These are phyloP conservation scores for Caenorhabditis sinica DNA, from an alignment of 2,888 invertebrate species.

Conservation along the genomic window DNA sequence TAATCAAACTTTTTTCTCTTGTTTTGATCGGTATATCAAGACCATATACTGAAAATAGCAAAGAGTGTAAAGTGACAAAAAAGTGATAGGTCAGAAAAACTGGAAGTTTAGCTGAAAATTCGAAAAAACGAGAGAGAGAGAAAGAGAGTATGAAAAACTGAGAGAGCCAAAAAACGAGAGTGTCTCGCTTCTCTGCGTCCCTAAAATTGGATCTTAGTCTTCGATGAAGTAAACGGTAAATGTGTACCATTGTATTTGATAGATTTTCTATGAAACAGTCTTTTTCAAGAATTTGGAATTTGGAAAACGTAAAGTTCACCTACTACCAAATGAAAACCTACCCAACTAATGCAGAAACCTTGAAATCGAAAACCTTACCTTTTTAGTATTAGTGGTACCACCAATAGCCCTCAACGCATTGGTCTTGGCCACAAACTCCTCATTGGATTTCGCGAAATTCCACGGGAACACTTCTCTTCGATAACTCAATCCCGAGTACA, in stretches of 20 bases:
- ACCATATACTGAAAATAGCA: not conserved
- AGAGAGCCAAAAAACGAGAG: no score
- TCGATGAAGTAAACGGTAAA: no score
- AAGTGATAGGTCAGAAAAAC: not conserved
- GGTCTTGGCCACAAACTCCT: constrained; percentile 77
- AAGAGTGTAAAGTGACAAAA: not conserved
- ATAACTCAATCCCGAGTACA: constrained; percentile 80
- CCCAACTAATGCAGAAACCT: no score
- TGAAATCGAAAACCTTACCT: constrained; percentile 57
- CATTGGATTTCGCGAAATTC: constrained; percentile 82
- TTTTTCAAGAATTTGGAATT: no score
- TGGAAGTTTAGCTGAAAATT: no score
- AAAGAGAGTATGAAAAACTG: no score
- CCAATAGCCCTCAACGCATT: constrained; percentile 78
- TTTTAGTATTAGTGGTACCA: constrained; percentile 81
- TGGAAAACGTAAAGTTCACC: no score
- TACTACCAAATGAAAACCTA: no score
- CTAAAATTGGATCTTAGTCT: no score
- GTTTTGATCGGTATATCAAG: constrained; percentile 1
- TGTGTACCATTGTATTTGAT: no score
- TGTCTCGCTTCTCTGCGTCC: not conserved
- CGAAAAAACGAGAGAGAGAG: no score
- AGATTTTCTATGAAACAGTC: no score
- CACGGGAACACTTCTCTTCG: constrained; percentile 79
- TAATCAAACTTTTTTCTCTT: constrained; percentile 18